Base-by-base conservation (phyloP, 2,113 vertebrate species). In the Aegithalos caudatus region DNA sequence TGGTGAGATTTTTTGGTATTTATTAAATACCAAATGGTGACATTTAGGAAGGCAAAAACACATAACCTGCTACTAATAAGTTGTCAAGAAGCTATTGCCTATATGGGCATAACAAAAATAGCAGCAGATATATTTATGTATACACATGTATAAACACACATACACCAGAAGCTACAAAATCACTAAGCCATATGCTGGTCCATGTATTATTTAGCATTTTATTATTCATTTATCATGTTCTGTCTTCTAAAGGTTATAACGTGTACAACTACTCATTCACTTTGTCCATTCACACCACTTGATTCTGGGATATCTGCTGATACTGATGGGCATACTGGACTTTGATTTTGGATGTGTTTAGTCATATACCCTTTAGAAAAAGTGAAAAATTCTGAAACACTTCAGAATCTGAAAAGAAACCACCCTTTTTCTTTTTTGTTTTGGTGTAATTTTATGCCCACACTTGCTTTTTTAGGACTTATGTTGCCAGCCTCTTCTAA, bases 21-120 rank as follows among this genome's bases (percentile, higher is more conserved):
- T 80, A 88, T 88, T 72, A 95, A 96, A 93, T 91, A 86, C 40
- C 83, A 92, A 86, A 72, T 72, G 0, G 7, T 95, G 87, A 90
- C 53, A 94, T 95, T 97, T 91, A 78, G 42, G 50, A 80, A 86
- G 56, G 60, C 44, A 81, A 93, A 95, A 74, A 0, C 60, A 87
- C 57, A 94, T 93, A 92, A 95, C 56, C 54, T 2, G 7, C 31
- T 79, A n/a, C 58, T 94, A 94, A 71, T 53, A 92, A 71, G 28
- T 18, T 91, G 50, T 90, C 54, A 86, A 81, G 72, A 73, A 86
- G 42, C 21, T 81, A 14, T 71, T 88, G 86, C 33, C 29, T 70
- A 23, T 74, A 58, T 65, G 4, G 78, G 10, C 21, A 60, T 76
- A 78, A 33, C 40, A 87, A 47, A 93, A 88, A 65, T 23, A 81